Evolutionary conservation across 2,113 vertebrate genomes (phyloP), one percentile per base, ranked within the genome.

Genomic region (Spermophilus dauricus): DNA sequence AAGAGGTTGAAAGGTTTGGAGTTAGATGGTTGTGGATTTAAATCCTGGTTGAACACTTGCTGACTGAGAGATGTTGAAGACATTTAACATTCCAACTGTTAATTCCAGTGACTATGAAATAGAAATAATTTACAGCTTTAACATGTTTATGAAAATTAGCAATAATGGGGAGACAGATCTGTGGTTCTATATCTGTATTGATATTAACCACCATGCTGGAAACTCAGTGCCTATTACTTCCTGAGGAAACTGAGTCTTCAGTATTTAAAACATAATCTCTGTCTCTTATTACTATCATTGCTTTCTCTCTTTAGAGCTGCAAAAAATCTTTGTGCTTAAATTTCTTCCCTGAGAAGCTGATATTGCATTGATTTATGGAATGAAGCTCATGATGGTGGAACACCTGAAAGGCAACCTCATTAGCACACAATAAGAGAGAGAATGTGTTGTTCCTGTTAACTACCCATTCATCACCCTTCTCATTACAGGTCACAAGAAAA

Each of bases 361-460:
- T 42, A 78, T 26, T 85, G 30, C 13, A 10, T 6, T 78, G 67
- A 22, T 17, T 22, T 14, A 16, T 82, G 72, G 24, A 78, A 67
- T 89, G 90, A 78, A 37, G 65, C 22, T 65, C 45, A 4, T 61
- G 51, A 69, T 3, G 58, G 17, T n/a, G 53, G 72, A 70, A 12
- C 6, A 61, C 32, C 58, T 81, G 67, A 87, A 91, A 81, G 70
- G 76, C 90, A 94, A 73, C 72, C 81, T 92, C 76, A 96, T 92
- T 90, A 86, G 77, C 61, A 73, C 32, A 67, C 67, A 51, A 8
- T 30, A n/a, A 56, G 56, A 90, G 45, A 53, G 61, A 82, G 1
- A 72, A 91, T 51, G 63, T 51, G 2, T 32, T 85, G 81, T 61
- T 94, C 72, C 34, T 42, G 17, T 81, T 53, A 92, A 89, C 80